Evolutionary conservation across 2,888 invertebrate genomes (phyloP).

Genomic region (Notodonta ziczac): DNA sequence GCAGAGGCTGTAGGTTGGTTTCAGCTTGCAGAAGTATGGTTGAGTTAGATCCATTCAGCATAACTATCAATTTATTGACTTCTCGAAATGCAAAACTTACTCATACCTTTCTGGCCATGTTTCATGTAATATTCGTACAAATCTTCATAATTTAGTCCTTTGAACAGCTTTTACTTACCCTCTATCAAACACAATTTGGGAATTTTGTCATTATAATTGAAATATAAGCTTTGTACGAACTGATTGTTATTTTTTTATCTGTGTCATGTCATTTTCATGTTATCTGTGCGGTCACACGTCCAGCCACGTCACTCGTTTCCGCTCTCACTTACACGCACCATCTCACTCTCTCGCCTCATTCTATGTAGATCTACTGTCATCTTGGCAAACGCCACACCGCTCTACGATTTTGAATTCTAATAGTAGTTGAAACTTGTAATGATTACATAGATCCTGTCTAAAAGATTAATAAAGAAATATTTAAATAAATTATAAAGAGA

Average conservation of each 20-base stretch:
- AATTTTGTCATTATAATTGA: neutral
- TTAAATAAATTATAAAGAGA: too few species aligned
- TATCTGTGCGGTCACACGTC: conserved; percentile 67
- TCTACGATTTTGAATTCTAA: conserved; percentile 20
- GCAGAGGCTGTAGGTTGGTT: too few species aligned
- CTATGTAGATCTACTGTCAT: conserved; percentile 57
- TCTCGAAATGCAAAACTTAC: too few species aligned
- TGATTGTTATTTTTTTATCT: conserved; percentile 30
- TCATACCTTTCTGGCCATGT: too few species aligned
- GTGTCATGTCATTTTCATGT: conserved; percentile 56
- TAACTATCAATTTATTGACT: too few species aligned
- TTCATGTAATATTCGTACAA: too few species aligned
- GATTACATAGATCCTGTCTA: neutral
- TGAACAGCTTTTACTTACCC: too few species aligned
- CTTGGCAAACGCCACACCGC: conserved; percentile 50
- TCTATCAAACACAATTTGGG: neutral
- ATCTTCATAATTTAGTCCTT: too few species aligned
- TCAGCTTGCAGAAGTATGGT: too few species aligned
- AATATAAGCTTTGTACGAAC: conserved; percentile 30
- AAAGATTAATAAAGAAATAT: too few species aligned
- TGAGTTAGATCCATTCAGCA: too few species aligned
- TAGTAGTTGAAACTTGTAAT: neutral
- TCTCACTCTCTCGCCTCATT: conserved; percentile 80
- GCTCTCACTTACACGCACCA: conserved; percentile 82
- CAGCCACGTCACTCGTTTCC: conserved; percentile 80